Base-by-base conservation (phyloP, 1,140 invertebrate genomes). In the Bombus cullumanus region DNA sequence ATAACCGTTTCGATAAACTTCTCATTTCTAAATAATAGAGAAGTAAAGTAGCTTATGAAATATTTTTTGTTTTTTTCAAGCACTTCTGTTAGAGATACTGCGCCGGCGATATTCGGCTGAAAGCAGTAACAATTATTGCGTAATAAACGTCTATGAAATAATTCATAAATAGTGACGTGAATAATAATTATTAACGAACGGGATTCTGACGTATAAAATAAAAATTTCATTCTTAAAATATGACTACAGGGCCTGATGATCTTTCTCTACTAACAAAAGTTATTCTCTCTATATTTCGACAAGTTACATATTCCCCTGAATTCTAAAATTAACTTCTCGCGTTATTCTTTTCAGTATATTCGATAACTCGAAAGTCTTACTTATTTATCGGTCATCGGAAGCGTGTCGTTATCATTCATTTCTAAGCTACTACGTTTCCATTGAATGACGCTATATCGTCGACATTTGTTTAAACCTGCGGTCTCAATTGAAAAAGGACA, bases 401-500 rank as follows among this genome's bases (percentile, higher is more conserved):
- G 66, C 59, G 66, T 71, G 66, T 71, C 47, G n/a, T 75, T 43
- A 78, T 43, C 25, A 25, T 79, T 59, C 37, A 34, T 78, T 15
- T 84, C 75, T 84, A 84, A 72, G 41, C 34, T 72, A 84, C 76
- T 84, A 72, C 53, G 34, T 80, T 80, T 53, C 22, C 41, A 57
- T 43, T n/a, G 59, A 68, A 34, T 15, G 10, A 28, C 41, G 47
- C 39, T 86, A 69, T 12, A 43, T 43, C 31, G 41, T 25, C 10
- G 4, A 71, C n/a, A n/a, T n/a, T 47, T 3, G 39, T 31, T 93
- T 93, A 95, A 88, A 91, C 91, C 71, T 94, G 87, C 81, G 95
- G 93, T 93, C 97, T 96, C 87, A 97, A 96, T 43, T 97, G 96
- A 90, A 98, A 98, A 9, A 99, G 95, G 87, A 97, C 94, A 66